A percentile compares a stretch with the other conserved stretches of the same genome.
Conservation (phyloP, 2,888 invertebrate species). For the Dermolepida albohirtum region DNA sequence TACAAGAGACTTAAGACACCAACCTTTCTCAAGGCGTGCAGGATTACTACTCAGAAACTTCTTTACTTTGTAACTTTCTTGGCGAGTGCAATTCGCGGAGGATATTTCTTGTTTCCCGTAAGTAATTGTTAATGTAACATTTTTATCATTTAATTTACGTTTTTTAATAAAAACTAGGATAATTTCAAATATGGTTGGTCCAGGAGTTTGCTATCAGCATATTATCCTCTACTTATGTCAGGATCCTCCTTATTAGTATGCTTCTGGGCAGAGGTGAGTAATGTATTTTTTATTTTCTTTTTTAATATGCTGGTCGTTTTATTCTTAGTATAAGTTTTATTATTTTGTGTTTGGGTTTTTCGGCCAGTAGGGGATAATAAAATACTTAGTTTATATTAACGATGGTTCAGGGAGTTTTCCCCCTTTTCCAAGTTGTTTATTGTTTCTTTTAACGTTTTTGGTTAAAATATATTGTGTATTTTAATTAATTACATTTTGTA, state of each 20-base stretch:
- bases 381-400: too few relatives aligned
- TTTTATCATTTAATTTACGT: background rate
- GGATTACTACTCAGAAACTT: slow-evolving; percentile 90
- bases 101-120: slow-evolving; percentile 91
- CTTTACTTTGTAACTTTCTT: slow-evolving; percentile 89
- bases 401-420: too few relatives aligned
- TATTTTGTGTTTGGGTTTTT: too few relatives aligned
- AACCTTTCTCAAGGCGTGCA: slow-evolving; percentile 82
- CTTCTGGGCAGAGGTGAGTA: slow-evolving; percentile 92
- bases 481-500: too few relatives aligned
- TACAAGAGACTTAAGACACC: slow-evolving; percentile 87
- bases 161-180: slow-evolving; percentile 67
- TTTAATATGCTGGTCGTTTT: too few relatives aligned
- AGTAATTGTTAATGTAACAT: slow-evolving; percentile 58
- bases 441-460: too few relatives aligned
- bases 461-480: too few relatives aligned
- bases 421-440: too few relatives aligned
- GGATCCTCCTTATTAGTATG: slow-evolving; percentile 92
- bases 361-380: too few relatives aligned
- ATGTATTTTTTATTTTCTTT: too few relatives aligned
- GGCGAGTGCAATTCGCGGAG: slow-evolving; percentile 86
- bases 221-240: slow-evolving; percentile 89
- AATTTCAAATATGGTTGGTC: slow-evolving; percentile 88
- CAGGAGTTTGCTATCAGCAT: slow-evolving; percentile 86
- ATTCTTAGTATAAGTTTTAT: too few relatives aligned